Evolutionary conservation across 2,888 invertebrate genomes (phyloP), one percentile per base, ranked within the genome.

Genomic region (Eristalis intricaria): DNA sequence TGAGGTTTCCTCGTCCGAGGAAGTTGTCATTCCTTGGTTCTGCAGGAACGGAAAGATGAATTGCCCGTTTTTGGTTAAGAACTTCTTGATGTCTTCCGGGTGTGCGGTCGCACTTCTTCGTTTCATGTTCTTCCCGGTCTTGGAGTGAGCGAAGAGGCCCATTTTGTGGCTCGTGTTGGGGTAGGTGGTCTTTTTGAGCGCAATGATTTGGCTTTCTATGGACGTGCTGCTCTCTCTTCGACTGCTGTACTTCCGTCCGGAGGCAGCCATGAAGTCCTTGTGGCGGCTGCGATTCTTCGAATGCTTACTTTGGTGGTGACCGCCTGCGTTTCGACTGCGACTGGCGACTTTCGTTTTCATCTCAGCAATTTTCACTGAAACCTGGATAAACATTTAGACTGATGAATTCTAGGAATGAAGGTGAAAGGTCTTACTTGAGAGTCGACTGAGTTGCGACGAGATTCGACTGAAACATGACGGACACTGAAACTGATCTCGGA

Each of bases 381-480:
- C 93, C 90, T 91, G 43, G 32, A 58, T 29, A 35, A 64, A 40
- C 8, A n/a, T 8, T 32, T 10, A 58, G 40, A 43, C 15, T 1
- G 4, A 15, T 26, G 13, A 50, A 50, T 22, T 32, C 4, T 11
- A 0, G 19, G 35, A 23, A 2, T 10, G 22, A 4, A 4, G 13
- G 1, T 26, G 15, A 50, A 0, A 5, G 1, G 10, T 8, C 19
- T 88, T 66, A 97, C 94, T 90, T 98, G 97, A 71, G 98, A 98
- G 91, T 98, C 98, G 22, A 97, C 95, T 0, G 98, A 98, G 92
- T 97, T 97, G 58, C 98, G 94, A 10, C 98, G 94, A 0, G 97
- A 97, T 91, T 97, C 97, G 1, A 97, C 96, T 0, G 97, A 97
- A 0, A 97, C 96, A 91, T 97, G 96, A 7, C 96, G 95, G 0